Base-by-base conservation (phyloP, 2,113 vertebrate genomes). In the Mesembrinibis cayennensis region DNA sequence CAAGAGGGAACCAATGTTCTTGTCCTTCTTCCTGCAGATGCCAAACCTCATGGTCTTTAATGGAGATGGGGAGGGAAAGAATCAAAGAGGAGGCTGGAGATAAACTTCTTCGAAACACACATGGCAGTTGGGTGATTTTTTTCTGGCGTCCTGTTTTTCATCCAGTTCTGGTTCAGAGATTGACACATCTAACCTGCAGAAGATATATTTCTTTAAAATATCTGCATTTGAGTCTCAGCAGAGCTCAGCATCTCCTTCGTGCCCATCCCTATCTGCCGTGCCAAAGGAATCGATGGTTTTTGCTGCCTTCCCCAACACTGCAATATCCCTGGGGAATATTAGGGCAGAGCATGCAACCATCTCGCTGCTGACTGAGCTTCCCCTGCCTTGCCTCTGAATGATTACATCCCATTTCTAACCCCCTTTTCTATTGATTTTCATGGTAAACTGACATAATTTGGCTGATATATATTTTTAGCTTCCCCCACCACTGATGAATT, bases 381-480 rank as follows among this genome's bases (percentile, higher is more conserved):
- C 72, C 44, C 40, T 3, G 1, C 29, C 2, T 32, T 82, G 63
- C 26, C 56, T 77, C 66, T 87, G 80, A 66, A 61, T 44, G 69
- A 84, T 71, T 50, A 40, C 52, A 77, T 78, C 61, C 65, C 81
- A 80, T 80, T 95, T 89, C 87, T 42, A 80, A 44, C 47, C 38
- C 21, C 19, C 27, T 82, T 87, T 45, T 5, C 49, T 93, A 94
- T 87, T 82, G 84, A 91, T 96, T 95, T 91, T 90, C 40, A n/a
- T 42, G 42, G 81, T 62, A 96, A 97, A 94, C 53, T 0, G 1
- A 86, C 67, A 70, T 42, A 47, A 93, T 93, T 91, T 85, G 65
- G n/a, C 61, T 38, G 52, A 79, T 72, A 45, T 1, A 29, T 85
- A 79, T 56, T 92, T 95, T 95, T 72, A 59, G 44, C 86, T 95